Conservation (phyloP, 1,140 invertebrate species). For the Drosophila chauvacae region DNA sequence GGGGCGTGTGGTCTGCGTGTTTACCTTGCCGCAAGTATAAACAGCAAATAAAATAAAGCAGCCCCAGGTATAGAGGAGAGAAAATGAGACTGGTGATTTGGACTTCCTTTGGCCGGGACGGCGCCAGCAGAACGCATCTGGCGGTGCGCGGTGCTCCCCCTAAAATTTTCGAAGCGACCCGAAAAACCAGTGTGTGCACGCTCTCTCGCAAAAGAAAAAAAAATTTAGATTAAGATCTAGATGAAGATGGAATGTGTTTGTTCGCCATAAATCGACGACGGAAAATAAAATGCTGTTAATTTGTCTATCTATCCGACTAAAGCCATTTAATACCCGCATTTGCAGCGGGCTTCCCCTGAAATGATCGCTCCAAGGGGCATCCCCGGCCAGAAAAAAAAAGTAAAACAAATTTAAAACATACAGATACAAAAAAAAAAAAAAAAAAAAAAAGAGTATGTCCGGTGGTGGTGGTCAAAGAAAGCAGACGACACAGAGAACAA, state of each 20-base stretch:
- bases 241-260: constrained; percentile 41
- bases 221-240: constrained; percentile 38
- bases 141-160: constrained; percentile 51
- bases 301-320: constrained; percentile 74
- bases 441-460: constrained; percentile 27
- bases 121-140: constrained; percentile 67
- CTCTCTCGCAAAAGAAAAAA: constrained; percentile 5
- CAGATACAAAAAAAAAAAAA: constrained; percentile 14
- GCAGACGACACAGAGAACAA: constrained; percentile 33
- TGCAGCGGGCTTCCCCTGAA: constrained; percentile 61
- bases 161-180: constrained; percentile 20
- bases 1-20: constrained; percentile 57
- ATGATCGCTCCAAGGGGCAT: constrained; percentile 53
- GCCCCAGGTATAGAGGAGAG: constrained; percentile 4
- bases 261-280: constrained; percentile 49
- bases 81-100: constrained; percentile 68
- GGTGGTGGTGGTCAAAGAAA: constrained; percentile 50
- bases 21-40: constrained; percentile 73
- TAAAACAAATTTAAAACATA: constrained; percentile 14
- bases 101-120: constrained; percentile 71
- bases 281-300: constrained; percentile 66
- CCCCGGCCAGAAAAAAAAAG: constrained; percentile 41
- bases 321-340: constrained; percentile 65
- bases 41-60: constrained; percentile 53
- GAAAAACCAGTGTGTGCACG: constrained; percentile 53